phyloP scores from a whole-genome alignment of 1,140 invertebrate genomes.

The Anthonomus grandis region DNA sequence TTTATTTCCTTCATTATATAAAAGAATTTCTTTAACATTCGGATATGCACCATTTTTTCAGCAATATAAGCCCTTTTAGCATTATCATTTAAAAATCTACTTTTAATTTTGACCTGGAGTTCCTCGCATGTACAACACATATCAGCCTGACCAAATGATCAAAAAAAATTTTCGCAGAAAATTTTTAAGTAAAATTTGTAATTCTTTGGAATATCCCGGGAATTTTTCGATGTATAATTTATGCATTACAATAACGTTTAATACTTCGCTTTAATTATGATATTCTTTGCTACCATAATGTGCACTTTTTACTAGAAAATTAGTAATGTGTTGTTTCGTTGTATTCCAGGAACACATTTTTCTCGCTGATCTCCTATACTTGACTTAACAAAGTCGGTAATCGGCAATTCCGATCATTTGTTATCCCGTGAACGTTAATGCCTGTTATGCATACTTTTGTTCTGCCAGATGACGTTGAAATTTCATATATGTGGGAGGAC shows the following conservation, averaged over 20 bases:
- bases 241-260: not conserved
- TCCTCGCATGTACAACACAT: constrained; percentile 33
- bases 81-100: constrained; percentile 15
- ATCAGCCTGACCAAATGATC: constrained; percentile 35
- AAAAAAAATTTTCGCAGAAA: constrained; percentile 34
- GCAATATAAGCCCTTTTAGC: constrained; percentile 23
- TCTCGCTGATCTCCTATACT: not conserved
- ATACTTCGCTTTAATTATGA: not conserved
- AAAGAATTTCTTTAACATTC: constrained; percentile 6
- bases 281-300: not conserved
- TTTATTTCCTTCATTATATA: constrained; percentile 4
- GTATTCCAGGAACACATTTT: constrained; percentile 1
- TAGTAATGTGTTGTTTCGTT: not conserved
- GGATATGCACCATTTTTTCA: constrained; percentile 1
- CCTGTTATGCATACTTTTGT: not conserved
- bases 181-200: constrained; percentile 14
- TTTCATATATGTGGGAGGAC: too few species aligned
- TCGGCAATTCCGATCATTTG: not conserved
- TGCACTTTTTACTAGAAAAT: not conserved
- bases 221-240: not conserved
- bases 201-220: not conserved
- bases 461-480: not conserved
- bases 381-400: not conserved
- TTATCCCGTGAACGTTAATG: not conserved
- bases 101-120: constrained; percentile 14